Evolutionary conservation across 2,113 vertebrate species (phyloP).

Genomic region (Baryphthengus martii): DNA sequence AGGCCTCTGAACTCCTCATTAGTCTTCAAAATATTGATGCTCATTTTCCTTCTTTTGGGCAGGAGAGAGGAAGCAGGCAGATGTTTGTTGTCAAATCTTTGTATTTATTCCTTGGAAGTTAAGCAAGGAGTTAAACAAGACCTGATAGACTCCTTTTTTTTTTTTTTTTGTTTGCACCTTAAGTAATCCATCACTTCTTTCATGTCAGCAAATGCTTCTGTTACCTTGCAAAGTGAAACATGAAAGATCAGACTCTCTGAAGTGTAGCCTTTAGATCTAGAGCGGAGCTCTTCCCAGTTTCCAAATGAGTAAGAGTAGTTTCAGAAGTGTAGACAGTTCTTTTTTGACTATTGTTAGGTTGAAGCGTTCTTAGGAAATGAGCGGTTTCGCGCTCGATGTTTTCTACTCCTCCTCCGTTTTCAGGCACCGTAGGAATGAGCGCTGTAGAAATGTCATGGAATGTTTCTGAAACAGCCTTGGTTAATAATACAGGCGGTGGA

Average conservation of each 20-base stretch:
- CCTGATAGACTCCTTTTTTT: accelerated
- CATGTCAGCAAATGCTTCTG: not conserved
- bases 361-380: not conserved
- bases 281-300: not conserved
- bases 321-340: not conserved
- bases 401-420: not conserved
- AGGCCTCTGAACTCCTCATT: not conserved
- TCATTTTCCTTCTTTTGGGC: not conserved
- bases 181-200: not conserved
- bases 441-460: not conserved
- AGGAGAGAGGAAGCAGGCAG: not conserved
- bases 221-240: not conserved
- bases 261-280: not conserved
- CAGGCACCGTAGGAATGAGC: not conserved
- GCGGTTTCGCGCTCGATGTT: not conserved
- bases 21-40: not conserved
- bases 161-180: accelerated
- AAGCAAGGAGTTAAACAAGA: not conserved
- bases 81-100: not conserved
- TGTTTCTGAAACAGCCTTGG: not conserved
- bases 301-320: not conserved
- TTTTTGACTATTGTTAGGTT: not conserved
- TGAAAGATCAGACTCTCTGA: not conserved
- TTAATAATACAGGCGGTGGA: not conserved
- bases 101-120: not conserved